These are phyloP conservation scores for Bombyx huttoni DNA, from an alignment of 2,888 invertebrate species.

Conservation along the genomic window DNA sequence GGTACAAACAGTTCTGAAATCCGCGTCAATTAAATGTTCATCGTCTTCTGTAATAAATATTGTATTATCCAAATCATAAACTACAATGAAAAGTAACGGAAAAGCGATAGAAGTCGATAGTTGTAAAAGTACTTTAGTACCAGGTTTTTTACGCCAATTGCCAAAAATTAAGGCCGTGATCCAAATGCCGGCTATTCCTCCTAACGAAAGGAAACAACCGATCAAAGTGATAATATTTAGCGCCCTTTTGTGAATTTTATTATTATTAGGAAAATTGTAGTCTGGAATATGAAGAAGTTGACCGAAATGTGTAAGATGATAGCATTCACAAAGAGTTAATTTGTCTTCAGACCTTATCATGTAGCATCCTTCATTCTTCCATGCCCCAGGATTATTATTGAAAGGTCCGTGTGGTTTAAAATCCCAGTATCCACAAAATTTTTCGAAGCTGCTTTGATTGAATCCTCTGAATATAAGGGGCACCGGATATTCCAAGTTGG, in stretches of 20 bases:
- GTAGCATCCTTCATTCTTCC: constrained; percentile 72
- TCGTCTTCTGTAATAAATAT: constrained; percentile 31
- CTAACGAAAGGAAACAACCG: constrained; percentile 72
- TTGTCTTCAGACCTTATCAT: constrained; percentile 27
- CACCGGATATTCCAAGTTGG: constrained; percentile 66
- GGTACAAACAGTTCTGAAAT: constrained; percentile 56
- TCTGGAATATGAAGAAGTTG: constrained; percentile 54
- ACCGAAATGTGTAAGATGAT: constrained; percentile 75
- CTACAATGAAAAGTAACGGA: constrained; percentile 62
- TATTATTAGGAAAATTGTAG: constrained; percentile 12
- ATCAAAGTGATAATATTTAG: constrained; percentile 72
- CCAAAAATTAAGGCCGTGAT: constrained; percentile 71
- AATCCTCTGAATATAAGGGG: constrained; percentile 61
- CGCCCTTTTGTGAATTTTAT: constrained; percentile 40
- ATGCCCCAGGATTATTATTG: constrained; percentile 41
- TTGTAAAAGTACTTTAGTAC: constrained; percentile 77
- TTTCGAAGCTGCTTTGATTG: constrained; percentile 15
- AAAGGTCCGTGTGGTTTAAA: constrained; percentile 30
- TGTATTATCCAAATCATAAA: constrained; percentile 41
- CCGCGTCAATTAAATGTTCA: constrained; percentile 20
- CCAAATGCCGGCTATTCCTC: constrained; percentile 72
- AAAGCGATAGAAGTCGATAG: constrained; percentile 74
- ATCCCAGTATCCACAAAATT: constrained; percentile 73
- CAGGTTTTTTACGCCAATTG: constrained; percentile 74
- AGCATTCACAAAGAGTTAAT: constrained; percentile 57